Evolutionary conservation across 2,797 vertebrate genomes (phyloP).

Genomic region (Aeoliscus strigatus): DNA sequence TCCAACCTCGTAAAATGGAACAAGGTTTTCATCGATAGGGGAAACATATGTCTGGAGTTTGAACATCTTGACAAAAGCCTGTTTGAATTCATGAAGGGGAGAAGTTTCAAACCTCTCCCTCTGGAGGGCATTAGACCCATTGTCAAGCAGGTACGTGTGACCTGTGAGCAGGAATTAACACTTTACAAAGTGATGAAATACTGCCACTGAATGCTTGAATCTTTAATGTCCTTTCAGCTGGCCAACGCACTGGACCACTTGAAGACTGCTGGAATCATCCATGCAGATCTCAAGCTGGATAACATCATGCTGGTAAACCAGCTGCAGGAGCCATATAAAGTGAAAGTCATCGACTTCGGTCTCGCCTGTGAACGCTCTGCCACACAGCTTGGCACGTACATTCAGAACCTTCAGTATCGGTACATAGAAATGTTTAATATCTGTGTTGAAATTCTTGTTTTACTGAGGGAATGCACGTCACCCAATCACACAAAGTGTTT

Average conservation of each 20-base stretch:
- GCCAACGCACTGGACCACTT: slow-evolving; percentile 7
- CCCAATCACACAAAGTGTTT: too few relatives aligned
- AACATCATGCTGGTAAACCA: slow-evolving; percentile 12
- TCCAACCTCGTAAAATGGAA: slow-evolving; percentile 3
- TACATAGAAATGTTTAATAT: too few relatives aligned
- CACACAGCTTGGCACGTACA: too few relatives aligned
- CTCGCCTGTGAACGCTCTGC: too few relatives aligned
- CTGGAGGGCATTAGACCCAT: slow-evolving; percentile 8
- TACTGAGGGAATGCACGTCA: too few relatives aligned
- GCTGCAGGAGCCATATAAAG: slow-evolving; percentile 3
- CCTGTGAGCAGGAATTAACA: not conserved
- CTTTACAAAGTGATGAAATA: too few relatives aligned
- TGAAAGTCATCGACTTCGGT: slow-evolving; percentile 7
- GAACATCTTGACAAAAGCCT: slow-evolving; percentile 23
- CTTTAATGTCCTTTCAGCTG: slow-evolving; percentile 10
- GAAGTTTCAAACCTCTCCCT: not conserved
- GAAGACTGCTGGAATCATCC: slow-evolving; percentile 1
- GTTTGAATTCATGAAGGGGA: slow-evolving; percentile 8
- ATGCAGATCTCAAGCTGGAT: slow-evolving; percentile 8
- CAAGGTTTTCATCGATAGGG: not conserved
- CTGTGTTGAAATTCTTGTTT: too few relatives aligned
- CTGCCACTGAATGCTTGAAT: too few relatives aligned
- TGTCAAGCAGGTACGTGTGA: slow-evolving; percentile 14
- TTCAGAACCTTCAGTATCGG: too few relatives aligned
- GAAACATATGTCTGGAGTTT: slow-evolving; percentile 13